Conservation (phyloP, 2,113 vertebrate genomes). For the Climacteris rufus region DNA sequence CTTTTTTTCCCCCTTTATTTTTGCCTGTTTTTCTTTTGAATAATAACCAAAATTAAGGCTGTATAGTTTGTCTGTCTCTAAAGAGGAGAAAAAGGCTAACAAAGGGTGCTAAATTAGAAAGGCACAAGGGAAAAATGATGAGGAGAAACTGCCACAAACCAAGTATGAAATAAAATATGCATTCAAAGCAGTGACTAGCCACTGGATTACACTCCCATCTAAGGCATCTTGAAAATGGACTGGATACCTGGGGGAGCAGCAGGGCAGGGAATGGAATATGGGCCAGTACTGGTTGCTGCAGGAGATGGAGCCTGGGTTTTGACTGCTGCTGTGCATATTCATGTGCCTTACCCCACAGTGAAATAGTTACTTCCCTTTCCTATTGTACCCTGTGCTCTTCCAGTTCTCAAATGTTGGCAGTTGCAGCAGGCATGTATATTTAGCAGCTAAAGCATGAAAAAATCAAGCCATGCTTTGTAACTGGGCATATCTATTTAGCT, state of each 20-base stretch:
- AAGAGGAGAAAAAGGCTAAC: background rate
- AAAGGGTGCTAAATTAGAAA: background rate
- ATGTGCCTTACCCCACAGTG: background rate
- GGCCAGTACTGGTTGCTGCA: background rate
- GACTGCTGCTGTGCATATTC: background rate
- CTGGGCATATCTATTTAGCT: background rate
- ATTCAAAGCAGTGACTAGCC: background rate
- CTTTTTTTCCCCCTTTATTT: background rate
- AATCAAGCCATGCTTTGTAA: background rate
- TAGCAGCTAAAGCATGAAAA: background rate
- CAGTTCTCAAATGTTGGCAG: background rate
- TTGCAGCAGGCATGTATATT: background rate
- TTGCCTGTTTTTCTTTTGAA: background rate
- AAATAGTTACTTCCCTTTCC: background rate
- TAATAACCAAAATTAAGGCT: background rate
- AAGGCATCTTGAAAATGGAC: background rate
- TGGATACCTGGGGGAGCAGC: background rate
- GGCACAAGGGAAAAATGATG: background rate
- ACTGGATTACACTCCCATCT: background rate
- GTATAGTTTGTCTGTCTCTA: background rate
- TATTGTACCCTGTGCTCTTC: background rate
- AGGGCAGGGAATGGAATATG: background rate
- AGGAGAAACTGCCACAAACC: background rate
- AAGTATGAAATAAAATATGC: background rate
- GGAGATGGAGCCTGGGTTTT: background rate